Percentiles rank a stretch among this genome's conserved stretches.
phyloP scores from a whole-genome alignment of 2,113 vertebrate species.

The Cheilinus undulatus region DNA sequence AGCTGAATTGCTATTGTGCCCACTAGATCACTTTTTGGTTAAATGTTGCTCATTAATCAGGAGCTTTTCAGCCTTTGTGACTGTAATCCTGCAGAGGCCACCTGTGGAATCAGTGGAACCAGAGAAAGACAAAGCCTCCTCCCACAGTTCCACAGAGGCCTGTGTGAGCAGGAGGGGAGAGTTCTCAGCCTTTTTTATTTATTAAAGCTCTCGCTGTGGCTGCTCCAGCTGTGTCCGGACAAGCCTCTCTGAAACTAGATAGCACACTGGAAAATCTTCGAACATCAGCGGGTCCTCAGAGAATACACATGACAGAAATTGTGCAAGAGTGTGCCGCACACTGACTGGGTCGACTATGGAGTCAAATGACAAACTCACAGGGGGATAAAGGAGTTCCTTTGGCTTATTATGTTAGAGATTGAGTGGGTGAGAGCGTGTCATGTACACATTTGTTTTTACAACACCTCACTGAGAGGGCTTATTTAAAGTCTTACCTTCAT shows the following conservation, averaged over 20 bases:
- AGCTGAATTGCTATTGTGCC: background rate
- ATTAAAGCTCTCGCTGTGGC: background rate
- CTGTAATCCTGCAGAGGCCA: constrained; percentile 21
- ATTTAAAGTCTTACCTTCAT: background rate
- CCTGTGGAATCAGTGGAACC: constrained; percentile 18
- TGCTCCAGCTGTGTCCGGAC: constrained; percentile 19
- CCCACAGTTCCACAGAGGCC: constrained; percentile 8
- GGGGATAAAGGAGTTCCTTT: background rate
- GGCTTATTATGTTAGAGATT: background rate
- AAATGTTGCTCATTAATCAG: constrained; percentile 6
- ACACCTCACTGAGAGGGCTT: background rate
- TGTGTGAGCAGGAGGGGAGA: background rate
- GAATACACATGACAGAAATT: background rate
- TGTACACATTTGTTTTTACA: background rate
- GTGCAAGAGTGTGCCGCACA: background rate
- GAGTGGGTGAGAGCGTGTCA: background rate
- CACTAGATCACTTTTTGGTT: background rate
- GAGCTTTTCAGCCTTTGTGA: constrained; percentile 5
- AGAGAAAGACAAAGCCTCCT: constrained; percentile 13
- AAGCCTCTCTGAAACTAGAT: constrained; percentile 34
- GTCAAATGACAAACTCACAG: constrained; percentile 1
- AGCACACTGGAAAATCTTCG: background rate
- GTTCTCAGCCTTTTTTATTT: background rate
- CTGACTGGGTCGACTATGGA: background rate
- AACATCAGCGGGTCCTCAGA: background rate